Percentiles rank a stretch among this genome's conserved stretches.
phyloP scores from a whole-genome alignment of 2,797 vertebrate species.

The Gouania willdenowi region DNA sequence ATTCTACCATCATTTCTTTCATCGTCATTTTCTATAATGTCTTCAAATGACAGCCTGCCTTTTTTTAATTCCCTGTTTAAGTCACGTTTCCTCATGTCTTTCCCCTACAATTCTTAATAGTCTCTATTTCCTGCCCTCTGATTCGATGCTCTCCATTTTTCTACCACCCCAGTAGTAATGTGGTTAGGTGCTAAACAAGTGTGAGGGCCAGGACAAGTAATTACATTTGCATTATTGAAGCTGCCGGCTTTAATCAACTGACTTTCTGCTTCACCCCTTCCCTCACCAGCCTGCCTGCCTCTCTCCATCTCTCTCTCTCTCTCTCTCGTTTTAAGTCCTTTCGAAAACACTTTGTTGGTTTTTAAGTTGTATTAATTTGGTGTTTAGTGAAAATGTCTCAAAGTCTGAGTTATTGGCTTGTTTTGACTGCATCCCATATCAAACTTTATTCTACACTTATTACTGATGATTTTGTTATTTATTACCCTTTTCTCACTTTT shows the following conservation, averaged over 20 bases:
- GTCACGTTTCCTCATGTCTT: not conserved
- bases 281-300: not conserved
- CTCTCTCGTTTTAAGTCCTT: constrained; percentile 5
- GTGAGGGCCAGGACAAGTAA: constrained; percentile 61
- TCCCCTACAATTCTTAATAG: constrained; percentile 5
- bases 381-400: not conserved
- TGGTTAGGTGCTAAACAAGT: constrained; percentile 56
- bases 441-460: too few relatives aligned
- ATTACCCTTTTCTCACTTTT: not conserved
- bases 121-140: constrained; percentile 5
- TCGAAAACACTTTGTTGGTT: not conserved
- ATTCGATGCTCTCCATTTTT: constrained; percentile 2
- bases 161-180: constrained; percentile 39
- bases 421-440: too few relatives aligned
- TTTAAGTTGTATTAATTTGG: not conserved
- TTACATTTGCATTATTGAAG: constrained; percentile 79
- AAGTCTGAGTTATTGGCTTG: too few relatives aligned
- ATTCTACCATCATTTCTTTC: not conserved
- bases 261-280: constrained; percentile 1
- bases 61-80: not conserved
- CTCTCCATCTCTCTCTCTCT: constrained; percentile 8
- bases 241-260: constrained; percentile 67
- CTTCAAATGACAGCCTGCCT: not conserved
- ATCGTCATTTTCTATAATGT: not conserved
- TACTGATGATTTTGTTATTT: too few relatives aligned